Conservation (phyloP, 92 coral and sea anemone species). For the Paragorgia papillata region DNA sequence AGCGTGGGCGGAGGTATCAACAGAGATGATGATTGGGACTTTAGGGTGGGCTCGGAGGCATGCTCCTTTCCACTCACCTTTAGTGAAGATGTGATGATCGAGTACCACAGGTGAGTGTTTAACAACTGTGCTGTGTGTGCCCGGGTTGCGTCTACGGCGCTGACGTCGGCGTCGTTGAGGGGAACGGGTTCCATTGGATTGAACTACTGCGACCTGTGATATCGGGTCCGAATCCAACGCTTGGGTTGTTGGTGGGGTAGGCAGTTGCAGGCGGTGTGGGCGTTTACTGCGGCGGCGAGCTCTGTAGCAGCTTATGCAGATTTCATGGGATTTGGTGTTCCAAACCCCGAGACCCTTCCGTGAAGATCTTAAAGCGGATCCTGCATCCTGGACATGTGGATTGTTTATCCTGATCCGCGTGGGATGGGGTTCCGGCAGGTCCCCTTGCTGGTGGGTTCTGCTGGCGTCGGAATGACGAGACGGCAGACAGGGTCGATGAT, state of each 20-base stretch:
- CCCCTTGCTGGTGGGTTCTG: constrained; percentile 34
- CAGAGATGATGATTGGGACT: constrained; percentile 52
- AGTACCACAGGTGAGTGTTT: constrained; percentile 22
- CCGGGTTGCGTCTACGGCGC: not conserved
- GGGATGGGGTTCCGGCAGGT: constrained; percentile 27
- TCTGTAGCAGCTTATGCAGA: constrained; percentile 62
- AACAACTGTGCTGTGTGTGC: not conserved
- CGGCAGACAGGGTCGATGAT: constrained; percentile 56
- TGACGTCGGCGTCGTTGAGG: constrained; percentile 5
- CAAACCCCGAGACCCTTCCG: constrained; percentile 63
- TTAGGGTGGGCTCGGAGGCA: constrained; percentile 58
- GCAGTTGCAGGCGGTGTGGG: constrained; percentile 38
- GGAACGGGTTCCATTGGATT: not conserved
- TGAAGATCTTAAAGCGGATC: constrained; percentile 45
- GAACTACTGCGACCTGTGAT: constrained; percentile 47
- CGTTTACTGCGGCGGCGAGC: constrained; percentile 47
- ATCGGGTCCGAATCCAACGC: constrained; percentile 46
- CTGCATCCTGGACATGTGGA: constrained; percentile 68
- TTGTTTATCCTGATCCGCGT: constrained; percentile 40
- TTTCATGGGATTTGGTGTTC: constrained; percentile 64
- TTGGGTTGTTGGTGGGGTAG: constrained; percentile 27
- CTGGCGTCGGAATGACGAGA: constrained; percentile 55
- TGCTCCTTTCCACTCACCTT: constrained; percentile 58
- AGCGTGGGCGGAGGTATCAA: not conserved
- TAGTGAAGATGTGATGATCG: constrained; percentile 55